A percentile compares a stretch with the other conserved stretches of the same genome.
Evolutionary conservation across 2,797 vertebrate species (phyloP).

Genomic region (Australoheros facetus): DNA sequence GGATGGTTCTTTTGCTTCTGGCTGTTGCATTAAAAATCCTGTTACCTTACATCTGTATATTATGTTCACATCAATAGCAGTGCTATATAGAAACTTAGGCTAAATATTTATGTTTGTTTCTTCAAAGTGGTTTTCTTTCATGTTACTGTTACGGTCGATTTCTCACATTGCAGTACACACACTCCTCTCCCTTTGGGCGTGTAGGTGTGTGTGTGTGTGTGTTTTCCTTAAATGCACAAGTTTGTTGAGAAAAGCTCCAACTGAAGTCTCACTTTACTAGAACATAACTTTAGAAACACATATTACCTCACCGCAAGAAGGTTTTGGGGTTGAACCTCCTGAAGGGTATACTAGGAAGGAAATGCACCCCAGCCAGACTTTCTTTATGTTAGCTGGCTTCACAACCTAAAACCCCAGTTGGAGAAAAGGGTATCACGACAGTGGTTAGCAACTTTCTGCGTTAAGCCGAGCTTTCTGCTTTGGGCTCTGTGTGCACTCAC

Average conservation of each 20-base stretch:
- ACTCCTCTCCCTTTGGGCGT: not conserved
- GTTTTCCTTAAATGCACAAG: not conserved
- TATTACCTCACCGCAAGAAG: not conserved
- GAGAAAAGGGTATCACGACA: not conserved
- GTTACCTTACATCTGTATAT: not conserved
- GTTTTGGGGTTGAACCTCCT: not conserved
- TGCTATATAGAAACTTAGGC: not conserved
- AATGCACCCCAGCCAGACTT: not conserved
- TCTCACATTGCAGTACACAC: not conserved
- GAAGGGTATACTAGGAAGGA: rapidly evolving
- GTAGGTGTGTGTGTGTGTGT: not conserved
- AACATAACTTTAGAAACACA: not conserved
- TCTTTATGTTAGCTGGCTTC: not conserved
- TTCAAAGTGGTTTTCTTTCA: not conserved
- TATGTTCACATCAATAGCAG: not conserved
- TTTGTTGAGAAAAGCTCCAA: not conserved
- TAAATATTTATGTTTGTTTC: constrained; percentile 11
- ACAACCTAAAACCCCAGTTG: rapidly evolving
- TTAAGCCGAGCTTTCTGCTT: not conserved
- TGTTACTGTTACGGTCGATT: not conserved
- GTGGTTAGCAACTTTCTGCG: not conserved
- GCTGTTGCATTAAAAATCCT: not conserved
- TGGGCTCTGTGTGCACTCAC: no score
- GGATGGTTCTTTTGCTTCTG: rapidly evolving
- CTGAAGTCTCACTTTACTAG: not conserved